phyloP scores from a whole-genome alignment of 2,888 invertebrate genomes.

The Hypolimnas misippus region DNA sequence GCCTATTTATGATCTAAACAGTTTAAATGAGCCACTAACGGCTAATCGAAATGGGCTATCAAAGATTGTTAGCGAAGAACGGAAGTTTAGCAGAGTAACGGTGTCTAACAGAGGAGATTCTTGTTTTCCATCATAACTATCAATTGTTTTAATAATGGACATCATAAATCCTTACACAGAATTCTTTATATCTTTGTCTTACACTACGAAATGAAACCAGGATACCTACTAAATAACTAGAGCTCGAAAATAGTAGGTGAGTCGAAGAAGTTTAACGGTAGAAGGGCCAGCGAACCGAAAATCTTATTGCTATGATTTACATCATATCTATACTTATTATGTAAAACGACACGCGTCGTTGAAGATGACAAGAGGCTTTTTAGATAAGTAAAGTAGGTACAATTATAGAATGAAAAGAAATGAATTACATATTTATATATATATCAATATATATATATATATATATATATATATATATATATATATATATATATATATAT shows the following conservation, averaged over 20 bases:
- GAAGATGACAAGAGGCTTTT: too few species aligned
- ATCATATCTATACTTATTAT: too few species aligned
- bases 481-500: too few species aligned
- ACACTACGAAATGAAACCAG: not conserved
- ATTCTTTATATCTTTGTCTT: conserved; percentile 43
- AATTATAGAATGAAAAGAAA: too few species aligned
- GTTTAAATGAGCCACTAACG: conserved; percentile 41
- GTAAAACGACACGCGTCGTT: too few species aligned
- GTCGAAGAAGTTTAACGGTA: not conserved
- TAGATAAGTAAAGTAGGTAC: too few species aligned
- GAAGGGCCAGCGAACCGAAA: not conserved
- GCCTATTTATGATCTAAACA: conserved; percentile 26
- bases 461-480: too few species aligned
- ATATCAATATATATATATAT: too few species aligned
- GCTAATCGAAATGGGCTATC: conserved; percentile 49
- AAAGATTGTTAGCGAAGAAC: conserved; percentile 41
- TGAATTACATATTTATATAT: too few species aligned
- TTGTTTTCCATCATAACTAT: conserved; percentile 27
- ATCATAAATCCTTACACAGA: conserved; percentile 50
- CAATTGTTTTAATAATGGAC: conserved; percentile 34
- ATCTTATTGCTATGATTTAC: not conserved
- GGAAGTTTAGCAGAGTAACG: conserved; percentile 41
- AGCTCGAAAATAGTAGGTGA: not conserved
- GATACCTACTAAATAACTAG: not conserved
- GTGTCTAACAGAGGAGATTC: conserved; percentile 23